Evolutionary conservation across 2,797 vertebrate genomes (phyloP).

Genomic region (Myotis planiceps): DNA sequence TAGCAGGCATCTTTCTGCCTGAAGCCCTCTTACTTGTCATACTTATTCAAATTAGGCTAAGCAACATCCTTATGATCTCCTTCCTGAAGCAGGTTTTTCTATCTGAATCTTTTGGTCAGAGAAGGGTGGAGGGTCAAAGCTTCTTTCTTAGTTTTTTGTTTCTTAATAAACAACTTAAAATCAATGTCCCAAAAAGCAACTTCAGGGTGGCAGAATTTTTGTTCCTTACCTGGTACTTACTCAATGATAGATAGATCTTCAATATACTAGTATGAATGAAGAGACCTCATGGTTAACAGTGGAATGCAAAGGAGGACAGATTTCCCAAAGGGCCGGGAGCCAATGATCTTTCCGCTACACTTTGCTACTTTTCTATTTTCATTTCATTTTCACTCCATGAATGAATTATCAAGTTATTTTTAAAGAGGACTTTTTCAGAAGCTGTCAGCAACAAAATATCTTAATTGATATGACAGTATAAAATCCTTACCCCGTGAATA

Average conservation of each 20-base stretch:
- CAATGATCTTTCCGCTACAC: neutral
- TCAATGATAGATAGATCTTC: neutral
- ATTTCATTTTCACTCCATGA: conserved; percentile 1
- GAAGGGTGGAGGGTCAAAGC: neutral
- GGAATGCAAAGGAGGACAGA: neutral
- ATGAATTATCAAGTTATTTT: neutral
- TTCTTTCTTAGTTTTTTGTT: neutral
- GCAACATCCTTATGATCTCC: neutral
- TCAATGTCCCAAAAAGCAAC: neutral
- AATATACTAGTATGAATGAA: neutral
- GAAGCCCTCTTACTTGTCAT: neutral
- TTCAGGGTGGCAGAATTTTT: neutral
- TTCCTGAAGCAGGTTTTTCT: neutral
- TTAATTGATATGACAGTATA: neutral
- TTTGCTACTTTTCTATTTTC: neutral
- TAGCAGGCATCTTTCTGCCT: neutral
- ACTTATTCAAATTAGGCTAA: neutral
- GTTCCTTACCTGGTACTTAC: neutral
- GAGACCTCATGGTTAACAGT: neutral
- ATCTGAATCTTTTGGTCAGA: neutral
- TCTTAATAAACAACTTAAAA: neutral
- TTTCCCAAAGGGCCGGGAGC: neutral
- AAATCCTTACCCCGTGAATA: neutral
- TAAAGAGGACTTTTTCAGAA: conserved; percentile 25
- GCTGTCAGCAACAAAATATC: neutral